Base-by-base conservation (phyloP, 2,797 vertebrate genomes). In the Nannoperca obscura region DNA sequence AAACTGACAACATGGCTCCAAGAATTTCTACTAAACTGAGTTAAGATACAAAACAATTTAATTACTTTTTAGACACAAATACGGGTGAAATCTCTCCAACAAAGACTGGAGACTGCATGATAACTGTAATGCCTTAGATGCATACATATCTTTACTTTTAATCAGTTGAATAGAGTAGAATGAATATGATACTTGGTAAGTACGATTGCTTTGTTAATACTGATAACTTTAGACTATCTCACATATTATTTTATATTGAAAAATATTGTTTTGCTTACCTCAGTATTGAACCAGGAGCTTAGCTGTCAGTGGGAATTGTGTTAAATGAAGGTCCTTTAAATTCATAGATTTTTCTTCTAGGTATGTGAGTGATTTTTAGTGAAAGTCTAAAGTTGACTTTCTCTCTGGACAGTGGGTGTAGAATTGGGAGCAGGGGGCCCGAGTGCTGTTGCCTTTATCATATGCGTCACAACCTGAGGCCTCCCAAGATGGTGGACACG, bases 381-480 rank as follows among this genome's bases (percentile, higher is more conserved):
- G 10, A 85, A 73, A 81, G 61, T 38, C 32, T 57, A 6, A 50
- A 77, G 59, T 42, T 36, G 68, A 71, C 76, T 69, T 70, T 82
- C 82, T 76, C 74, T 72, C 38, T 66, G 57, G 74, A 78, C 75
- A 47, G 27, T 67, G 57, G 44, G 24, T 61, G 62, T 17, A 70
- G 79, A 87, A 89, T 84, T 91, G 90, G 27, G 47, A 81, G 53
- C 55, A 20, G 34, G 80, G 49, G 10, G 6, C 64, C 68, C 20
- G 8, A 63, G 53, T n/a, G 32, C 79, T 22, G 73, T 66, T 76
- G 74, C 79, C 69, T 86, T 91, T 79, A 84, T 90, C 75, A 78
- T 59, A 78, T 82, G 79, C 71, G 79, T 89, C 90, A 88, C 86
- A 83, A 79, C 80, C 64, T 52, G 55, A 86, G 91, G 85, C 80